Base-by-base conservation (phyloP, 2,797 vertebrate genomes). In the Malurus splendens region DNA sequence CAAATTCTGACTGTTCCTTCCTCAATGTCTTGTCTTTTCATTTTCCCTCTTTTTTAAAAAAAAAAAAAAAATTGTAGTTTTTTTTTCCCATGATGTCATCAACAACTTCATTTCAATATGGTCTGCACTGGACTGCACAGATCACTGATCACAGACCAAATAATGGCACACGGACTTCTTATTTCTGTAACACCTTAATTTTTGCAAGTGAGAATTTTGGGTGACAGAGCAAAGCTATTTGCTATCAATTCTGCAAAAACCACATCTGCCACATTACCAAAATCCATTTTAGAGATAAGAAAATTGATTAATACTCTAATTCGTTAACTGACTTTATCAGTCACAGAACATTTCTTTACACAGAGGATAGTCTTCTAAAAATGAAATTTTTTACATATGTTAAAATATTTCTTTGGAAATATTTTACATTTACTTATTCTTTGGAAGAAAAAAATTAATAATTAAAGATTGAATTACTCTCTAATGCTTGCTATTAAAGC, bases 301-400 rank as follows among this genome's bases (percentile, higher is more conserved):
- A 96, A 96, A 94, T 80, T 4, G 4, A 96, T 97, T 97, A 96
- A 95, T 96, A 96, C 96, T 96, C 85, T 91, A 93, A 97, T 96
- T 96, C 96, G 44, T 89, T 95, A 94, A 91, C 82, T 95, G 89
- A 95, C 95, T 94, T 96, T 93, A 96, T 90, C 32, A 85, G 45
- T 93, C 94, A 94, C 44, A 89, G 68, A 84, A 51, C 81, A 93
- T 94, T 94, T 95, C 73, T 79, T 82, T 84, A 89, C 64, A 93
- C 61, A 94, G 93, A 90, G 66, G 42, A 93, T 32, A 94, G 93
- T 32, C 56, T 92, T 89, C 32, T 60, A 79, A 68, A 77, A 87
- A 71, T 78, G 42, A 92, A 94, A 90, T 48, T 81, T 81, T 87
- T 65, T 64, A 36, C 52, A 61, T 76, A 73, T 83, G 55, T 93